phyloP scores from a whole-genome alignment of 1,140 invertebrate species.

The Olivierus martensii region DNA sequence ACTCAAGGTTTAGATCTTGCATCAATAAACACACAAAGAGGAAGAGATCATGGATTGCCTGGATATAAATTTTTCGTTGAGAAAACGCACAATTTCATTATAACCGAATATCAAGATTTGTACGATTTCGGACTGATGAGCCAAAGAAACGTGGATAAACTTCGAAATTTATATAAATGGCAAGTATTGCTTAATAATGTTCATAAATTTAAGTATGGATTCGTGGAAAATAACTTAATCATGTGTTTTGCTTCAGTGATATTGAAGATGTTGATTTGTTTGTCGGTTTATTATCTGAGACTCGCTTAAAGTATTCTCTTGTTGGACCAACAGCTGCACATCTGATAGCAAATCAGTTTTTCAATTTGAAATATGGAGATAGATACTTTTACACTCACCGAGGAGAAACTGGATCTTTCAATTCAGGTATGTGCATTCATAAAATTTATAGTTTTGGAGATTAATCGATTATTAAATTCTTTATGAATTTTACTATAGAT shows the following conservation, averaged over 20 bases:
- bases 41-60: constrained; percentile 25
- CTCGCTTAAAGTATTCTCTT: constrained; percentile 41
- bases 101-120: no score
- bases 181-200: no score
- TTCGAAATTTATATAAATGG: no score
- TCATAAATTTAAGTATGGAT: no score
- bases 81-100: no score
- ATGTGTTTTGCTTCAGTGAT: constrained; percentile 24
- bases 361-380: constrained; percentile 42
- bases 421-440: not conserved
- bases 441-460: no score
- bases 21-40: constrained; percentile 29
- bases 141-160: no score
- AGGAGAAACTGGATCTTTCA: constrained; percentile 8
- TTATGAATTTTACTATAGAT: no score
- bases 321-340: constrained; percentile 48
- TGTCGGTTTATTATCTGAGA: constrained; percentile 57
- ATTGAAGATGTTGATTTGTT: constrained; percentile 94
- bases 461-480: no score
- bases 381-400: constrained; percentile 58
- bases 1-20: constrained; percentile 25
- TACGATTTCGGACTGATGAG: no score
- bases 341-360: constrained; percentile 47
- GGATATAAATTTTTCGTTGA: not conserved
- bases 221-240: no score